phyloP scores from a whole-genome alignment of 2,888 invertebrate genomes.

The Coremacera marginata region DNA sequence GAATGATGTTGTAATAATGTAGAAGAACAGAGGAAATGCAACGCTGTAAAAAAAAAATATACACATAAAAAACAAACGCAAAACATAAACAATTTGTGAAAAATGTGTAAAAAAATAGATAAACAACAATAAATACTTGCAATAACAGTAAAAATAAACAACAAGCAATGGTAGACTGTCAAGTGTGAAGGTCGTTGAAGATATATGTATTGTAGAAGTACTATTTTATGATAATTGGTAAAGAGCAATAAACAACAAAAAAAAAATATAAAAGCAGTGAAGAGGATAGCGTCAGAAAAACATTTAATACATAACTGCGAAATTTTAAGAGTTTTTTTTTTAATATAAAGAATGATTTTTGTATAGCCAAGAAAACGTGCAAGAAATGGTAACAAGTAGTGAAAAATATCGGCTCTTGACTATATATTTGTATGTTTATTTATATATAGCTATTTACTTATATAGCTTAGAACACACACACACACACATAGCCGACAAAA shows the following conservation, averaged over 20 bases:
- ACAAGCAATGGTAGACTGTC: background rate
- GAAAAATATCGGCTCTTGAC: background rate
- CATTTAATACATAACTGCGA: no score
- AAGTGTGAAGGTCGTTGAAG: slow-evolving; percentile 16
- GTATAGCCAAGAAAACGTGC: slow-evolving; percentile 19
- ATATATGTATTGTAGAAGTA: background rate
- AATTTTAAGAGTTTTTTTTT: background rate
- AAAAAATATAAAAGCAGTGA: background rate
- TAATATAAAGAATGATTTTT: background rate
- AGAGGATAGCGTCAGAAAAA: background rate
- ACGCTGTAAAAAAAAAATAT: background rate
- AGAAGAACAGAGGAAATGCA: background rate
- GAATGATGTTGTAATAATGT: background rate
- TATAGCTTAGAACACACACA: background rate
- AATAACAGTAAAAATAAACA: background rate
- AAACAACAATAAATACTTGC: background rate
- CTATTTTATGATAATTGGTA: background rate
- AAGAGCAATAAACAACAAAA: background rate
- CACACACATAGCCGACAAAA: background rate
- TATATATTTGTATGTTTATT: background rate
- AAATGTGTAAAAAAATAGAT: background rate
- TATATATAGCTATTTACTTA: background rate
- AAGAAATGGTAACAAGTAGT: background rate
- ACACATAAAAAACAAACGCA: background rate
- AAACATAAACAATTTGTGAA: background rate